These are phyloP conservation scores for Mugil cephalus DNA, from an alignment of 2,113 vertebrate genomes.

Conservation along the genomic window DNA sequence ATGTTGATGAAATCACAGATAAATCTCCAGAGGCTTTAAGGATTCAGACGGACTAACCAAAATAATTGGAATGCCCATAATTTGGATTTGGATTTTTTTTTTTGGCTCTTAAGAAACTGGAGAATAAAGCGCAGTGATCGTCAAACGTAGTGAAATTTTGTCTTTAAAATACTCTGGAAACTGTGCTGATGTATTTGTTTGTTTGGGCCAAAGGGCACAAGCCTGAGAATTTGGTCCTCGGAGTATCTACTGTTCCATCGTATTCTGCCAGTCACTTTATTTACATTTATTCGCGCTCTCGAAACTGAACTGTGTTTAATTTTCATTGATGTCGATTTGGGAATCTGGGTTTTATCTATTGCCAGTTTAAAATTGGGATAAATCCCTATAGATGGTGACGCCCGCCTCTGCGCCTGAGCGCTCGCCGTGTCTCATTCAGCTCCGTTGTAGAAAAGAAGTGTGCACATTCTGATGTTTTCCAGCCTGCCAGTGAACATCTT, in stretches of 20 bases:
- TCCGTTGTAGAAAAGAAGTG: background rate
- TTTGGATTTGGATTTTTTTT: background rate
- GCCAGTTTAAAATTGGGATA: too few relatives aligned
- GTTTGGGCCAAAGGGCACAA: background rate
- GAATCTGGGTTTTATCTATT: background rate
- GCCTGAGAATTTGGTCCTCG: constrained; percentile 16
- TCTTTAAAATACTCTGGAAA: constrained; percentile 10
- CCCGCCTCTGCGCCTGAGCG: background rate
- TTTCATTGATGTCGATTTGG: too few relatives aligned
- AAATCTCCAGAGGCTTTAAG: constrained; percentile 22
- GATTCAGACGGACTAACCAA: constrained; percentile 14
- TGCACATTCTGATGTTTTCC: background rate
- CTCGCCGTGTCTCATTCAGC: background rate
- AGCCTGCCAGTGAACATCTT: background rate
- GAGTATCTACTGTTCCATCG: constrained; percentile 12
- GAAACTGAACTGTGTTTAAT: background rate
- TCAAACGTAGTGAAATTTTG: background rate
- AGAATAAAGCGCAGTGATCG: background rate
- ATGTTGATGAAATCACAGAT: constrained; percentile 31
- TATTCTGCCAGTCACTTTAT: constrained; percentile 10
- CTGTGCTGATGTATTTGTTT: background rate
- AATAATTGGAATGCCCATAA: constrained; percentile 1
- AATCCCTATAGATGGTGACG: too few relatives aligned
- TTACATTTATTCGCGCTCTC: background rate
- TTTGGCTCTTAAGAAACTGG: background rate